Percentiles rank a stretch among this genome's conserved stretches.
These are phyloP conservation scores for Odontamblyopus rebecca DNA, from an alignment of 2,797 vertebrate genomes.

Conservation along the genomic window DNA sequence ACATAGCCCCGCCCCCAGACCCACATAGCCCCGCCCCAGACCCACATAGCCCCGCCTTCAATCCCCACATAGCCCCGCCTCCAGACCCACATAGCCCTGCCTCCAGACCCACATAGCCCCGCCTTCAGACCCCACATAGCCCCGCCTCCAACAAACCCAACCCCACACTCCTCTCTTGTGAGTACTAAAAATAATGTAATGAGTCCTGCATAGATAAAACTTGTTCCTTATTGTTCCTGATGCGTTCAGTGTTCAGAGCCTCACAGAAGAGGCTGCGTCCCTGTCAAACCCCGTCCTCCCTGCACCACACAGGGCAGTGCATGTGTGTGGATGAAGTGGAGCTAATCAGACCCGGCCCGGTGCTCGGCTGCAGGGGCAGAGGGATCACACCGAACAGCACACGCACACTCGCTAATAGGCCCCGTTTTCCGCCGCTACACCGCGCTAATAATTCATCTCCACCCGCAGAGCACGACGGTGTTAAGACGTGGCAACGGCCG, in stretches of 20 bases:
- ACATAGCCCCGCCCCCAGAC: no score
- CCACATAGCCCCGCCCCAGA: no score
- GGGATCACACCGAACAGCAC: slow-evolving; percentile 58
- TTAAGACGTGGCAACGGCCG: slow-evolving; percentile 72
- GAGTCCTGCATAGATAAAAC: background rate
- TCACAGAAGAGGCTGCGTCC: background rate
- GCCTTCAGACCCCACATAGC: no score
- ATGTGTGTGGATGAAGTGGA: slow-evolving; percentile 29
- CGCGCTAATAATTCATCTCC: slow-evolving; percentile 71
- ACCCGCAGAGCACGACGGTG: slow-evolving; percentile 58
- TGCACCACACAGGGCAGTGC: background rate
- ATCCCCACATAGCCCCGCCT: no score
- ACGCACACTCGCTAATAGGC: slow-evolving; percentile 67
- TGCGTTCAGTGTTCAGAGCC: background rate
- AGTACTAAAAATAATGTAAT: no score
- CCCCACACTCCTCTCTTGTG: no score
- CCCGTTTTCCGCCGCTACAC: slow-evolving; percentile 63
- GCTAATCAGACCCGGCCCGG: slow-evolving; percentile 55
- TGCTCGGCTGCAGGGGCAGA: slow-evolving; percentile 36
- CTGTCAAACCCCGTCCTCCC: background rate
- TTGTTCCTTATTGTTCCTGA: background rate
- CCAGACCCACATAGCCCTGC: no score
- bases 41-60: no score
- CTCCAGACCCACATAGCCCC: no score
- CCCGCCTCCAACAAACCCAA: no score